Conservation (phyloP, 2,888 invertebrate genomes). For the Dilophus febrilis region DNA sequence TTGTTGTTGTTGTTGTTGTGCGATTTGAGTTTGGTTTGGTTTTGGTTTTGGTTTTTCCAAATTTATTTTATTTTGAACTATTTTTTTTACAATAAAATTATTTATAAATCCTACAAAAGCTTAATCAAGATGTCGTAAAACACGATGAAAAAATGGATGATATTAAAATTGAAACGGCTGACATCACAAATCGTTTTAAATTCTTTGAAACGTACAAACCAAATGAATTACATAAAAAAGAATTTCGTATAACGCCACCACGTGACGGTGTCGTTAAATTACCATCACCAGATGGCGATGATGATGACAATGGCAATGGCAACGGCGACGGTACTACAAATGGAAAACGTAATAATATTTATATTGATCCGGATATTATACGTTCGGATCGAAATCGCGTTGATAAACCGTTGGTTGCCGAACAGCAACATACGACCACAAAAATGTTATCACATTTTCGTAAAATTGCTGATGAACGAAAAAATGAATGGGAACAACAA, state of each 20-base stretch:
- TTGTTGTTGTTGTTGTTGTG: too few species aligned
- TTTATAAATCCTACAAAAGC: too few species aligned
- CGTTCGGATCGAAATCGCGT: slow-evolving; percentile 38
- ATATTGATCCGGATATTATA: slow-evolving; percentile 55
- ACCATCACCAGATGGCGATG: slow-evolving; percentile 38
- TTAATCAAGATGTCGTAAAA: slow-evolving; percentile 49
- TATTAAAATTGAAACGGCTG: slow-evolving; percentile 61
- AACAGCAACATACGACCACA: slow-evolving; percentile 52
- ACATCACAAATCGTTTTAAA: slow-evolving; percentile 71
- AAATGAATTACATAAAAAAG: slow-evolving; percentile 45
- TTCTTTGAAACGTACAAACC: slow-evolving; percentile 81
- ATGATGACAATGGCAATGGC: too few species aligned
- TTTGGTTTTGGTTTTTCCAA: too few species aligned
- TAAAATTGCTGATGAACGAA: slow-evolving; percentile 59
- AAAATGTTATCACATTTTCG: slow-evolving; percentile 80
- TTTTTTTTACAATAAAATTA: too few species aligned
- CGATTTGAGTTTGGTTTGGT: too few species aligned
- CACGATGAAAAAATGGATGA: slow-evolving; percentile 58
- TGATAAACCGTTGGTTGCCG: slow-evolving; percentile 35
- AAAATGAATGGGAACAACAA: slow-evolving; percentile 20
- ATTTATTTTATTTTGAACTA: too few species aligned
- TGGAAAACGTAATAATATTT: too few species aligned
- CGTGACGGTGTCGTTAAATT: slow-evolving; percentile 53
- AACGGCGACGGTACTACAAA: too few species aligned
- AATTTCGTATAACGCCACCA: slow-evolving; percentile 79